phyloP scores from a whole-genome alignment of 2,888 invertebrate genomes.

The Geotrupes spiniger region DNA sequence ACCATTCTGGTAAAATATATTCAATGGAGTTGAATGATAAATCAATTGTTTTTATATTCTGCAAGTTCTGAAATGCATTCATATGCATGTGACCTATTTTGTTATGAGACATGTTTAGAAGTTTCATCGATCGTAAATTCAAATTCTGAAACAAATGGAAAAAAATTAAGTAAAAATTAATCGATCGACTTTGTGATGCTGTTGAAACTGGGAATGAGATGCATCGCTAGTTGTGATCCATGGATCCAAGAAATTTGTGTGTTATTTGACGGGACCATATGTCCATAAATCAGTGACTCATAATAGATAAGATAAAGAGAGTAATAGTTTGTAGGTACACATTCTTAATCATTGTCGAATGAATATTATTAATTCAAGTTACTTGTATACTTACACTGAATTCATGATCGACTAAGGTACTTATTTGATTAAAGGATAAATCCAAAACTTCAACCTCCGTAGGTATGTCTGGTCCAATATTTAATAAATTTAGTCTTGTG shows the following conservation, averaged over 20 bases:
- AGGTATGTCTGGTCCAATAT: slow-evolving; percentile 59
- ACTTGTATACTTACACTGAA: slow-evolving; percentile 54
- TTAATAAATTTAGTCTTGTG: slow-evolving; percentile 59
- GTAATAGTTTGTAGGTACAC: no score
- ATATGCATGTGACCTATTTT: slow-evolving; percentile 61
- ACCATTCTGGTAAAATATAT: slow-evolving; percentile 55
- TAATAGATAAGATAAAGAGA: no score
- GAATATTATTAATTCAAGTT: no score
- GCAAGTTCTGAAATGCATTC: slow-evolving; percentile 58
- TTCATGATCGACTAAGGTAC: slow-evolving; percentile 58
- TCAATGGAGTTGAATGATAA: slow-evolving; percentile 62
- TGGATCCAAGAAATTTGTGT: no score
- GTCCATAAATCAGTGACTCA: no score
- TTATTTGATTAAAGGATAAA: slow-evolving; percentile 61
- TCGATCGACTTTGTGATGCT: no score
- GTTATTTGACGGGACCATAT: no score
- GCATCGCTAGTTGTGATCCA: no score
- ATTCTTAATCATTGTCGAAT: no score
- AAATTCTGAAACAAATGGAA: slow-evolving; percentile 49
- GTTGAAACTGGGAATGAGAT: no score
- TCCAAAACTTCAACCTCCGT: slow-evolving; percentile 59
- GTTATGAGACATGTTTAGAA: slow-evolving; percentile 59
- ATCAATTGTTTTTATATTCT: slow-evolving; percentile 55
- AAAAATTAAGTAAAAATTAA: no score
- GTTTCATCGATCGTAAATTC: slow-evolving; percentile 52